These are phyloP conservation scores for Acleris holmiana DNA, from an alignment of 2,888 invertebrate species.

Conservation along the genomic window DNA sequence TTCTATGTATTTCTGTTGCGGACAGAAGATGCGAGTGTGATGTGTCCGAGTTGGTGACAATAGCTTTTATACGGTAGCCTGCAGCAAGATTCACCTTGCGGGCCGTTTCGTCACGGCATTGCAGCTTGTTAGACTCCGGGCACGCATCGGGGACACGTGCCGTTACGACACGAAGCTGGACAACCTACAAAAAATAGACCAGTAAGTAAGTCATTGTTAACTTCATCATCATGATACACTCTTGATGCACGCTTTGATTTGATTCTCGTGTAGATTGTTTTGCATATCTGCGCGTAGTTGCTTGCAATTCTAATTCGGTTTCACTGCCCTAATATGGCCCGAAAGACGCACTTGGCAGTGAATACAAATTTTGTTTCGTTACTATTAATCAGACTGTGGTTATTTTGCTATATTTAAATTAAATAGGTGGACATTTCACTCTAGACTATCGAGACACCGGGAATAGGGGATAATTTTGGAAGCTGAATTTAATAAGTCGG, in stretches of 20 bases:
- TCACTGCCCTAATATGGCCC: conserved; percentile 29
- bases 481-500: too few species aligned
- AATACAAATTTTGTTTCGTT: conserved; percentile 17
- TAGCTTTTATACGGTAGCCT: conserved; percentile 75
- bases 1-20: conserved; percentile 54
- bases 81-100: conserved; percentile 78
- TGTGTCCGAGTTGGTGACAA: conserved; percentile 63
- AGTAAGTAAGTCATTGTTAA: conserved; percentile 46
- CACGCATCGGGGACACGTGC: conserved; percentile 72
- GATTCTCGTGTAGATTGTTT: conserved; percentile 14
- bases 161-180: conserved; percentile 43
- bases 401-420: neutral
- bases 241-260: conserved; percentile 23
- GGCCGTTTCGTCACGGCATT: conserved; percentile 68
- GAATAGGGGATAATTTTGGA: too few species aligned
- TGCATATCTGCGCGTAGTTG: conserved; percentile 37
- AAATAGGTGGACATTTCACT: too few species aligned
- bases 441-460: too few species aligned
- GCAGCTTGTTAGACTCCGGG: conserved; percentile 68
- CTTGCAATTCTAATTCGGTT: conserved; percentile 41
- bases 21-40: conserved; percentile 70
- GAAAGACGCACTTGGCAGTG: conserved; percentile 11
- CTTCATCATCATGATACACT: conserved; percentile 23
- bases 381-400: neutral
- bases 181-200: conserved; percentile 53